These are phyloP conservation scores for Mastacembelus armatus DNA, from an alignment of 2,797 vertebrate genomes.

Conservation along the genomic window DNA sequence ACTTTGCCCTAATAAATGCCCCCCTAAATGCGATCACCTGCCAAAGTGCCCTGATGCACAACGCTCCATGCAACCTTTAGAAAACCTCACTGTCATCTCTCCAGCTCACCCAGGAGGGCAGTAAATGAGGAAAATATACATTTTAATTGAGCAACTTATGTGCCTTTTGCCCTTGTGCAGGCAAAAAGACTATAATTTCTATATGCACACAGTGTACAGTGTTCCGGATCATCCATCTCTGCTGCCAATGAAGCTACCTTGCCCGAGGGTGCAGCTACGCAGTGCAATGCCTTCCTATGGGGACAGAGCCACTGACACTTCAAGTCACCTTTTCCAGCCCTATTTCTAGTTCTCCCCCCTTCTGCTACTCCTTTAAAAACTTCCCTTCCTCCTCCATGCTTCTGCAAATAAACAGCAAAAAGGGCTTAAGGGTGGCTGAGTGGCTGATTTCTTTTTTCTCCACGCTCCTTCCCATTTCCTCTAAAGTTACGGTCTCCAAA, in stretches of 20 bases:
- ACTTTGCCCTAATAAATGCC: slow-evolving; percentile 59
- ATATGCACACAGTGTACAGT: slow-evolving; percentile 65
- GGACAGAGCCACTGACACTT: slow-evolving; percentile 71
- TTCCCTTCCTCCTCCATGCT: slow-evolving; percentile 65
- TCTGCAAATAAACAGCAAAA: slow-evolving; percentile 71
- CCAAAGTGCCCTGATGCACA: slow-evolving; percentile 67
- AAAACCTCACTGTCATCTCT: slow-evolving; percentile 71
- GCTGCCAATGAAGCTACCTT: slow-evolving; percentile 80
- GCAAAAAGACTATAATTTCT: slow-evolving; percentile 67
- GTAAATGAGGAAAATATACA: slow-evolving; percentile 73
- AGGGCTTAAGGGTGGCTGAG: slow-evolving; percentile 69
- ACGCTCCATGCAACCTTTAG: slow-evolving; percentile 58
- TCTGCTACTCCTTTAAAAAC: slow-evolving; percentile 40
- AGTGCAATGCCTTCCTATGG: slow-evolving; percentile 70
- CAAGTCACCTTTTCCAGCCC: slow-evolving; percentile 74
- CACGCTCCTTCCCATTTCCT: slow-evolving; percentile 72
- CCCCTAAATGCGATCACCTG: slow-evolving; percentile 65
- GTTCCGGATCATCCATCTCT: slow-evolving; percentile 81
- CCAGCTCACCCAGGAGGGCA: slow-evolving; percentile 64
- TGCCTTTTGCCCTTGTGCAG: slow-evolving; percentile 72
- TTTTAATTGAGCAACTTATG: slow-evolving; percentile 77
- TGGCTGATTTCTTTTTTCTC: slow-evolving; percentile 64
- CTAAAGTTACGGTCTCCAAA: slow-evolving; percentile 74
- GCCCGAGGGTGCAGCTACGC: slow-evolving; percentile 72
- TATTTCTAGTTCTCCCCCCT: slow-evolving; percentile 60